Percentiles rank a stretch among this genome's conserved stretches.
Evolutionary conservation across 2,113 vertebrate genomes (phyloP).

Genomic region (Percina caprodes): DNA sequence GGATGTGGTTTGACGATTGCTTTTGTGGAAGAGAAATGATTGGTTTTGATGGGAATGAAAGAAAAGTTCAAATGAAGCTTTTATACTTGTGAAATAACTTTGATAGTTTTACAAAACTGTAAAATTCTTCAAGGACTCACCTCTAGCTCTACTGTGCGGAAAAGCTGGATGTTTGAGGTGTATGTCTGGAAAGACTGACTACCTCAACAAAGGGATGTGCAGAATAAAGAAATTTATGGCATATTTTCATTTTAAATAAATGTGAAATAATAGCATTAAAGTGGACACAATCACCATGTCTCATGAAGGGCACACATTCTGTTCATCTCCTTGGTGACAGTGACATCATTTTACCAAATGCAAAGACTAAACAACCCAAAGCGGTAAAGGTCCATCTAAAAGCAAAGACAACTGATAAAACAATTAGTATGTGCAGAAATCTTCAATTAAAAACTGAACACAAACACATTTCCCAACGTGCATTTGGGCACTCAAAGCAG

Average conservation of each 20-base stretch:
- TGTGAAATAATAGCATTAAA: background rate
- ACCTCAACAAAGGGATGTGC: constrained; percentile 9
- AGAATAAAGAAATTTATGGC: constrained; percentile 9
- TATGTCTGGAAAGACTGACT: constrained; percentile 9
- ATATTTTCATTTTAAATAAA: background rate
- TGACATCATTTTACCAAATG: background rate
- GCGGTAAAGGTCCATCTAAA: background rate
- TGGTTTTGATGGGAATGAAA: background rate
- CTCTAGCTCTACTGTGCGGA: background rate
- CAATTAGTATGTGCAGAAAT: background rate
- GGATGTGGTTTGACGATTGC: background rate
- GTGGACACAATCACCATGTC: background rate
- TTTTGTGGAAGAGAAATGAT: background rate
- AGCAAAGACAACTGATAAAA: background rate
- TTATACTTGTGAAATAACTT: background rate
- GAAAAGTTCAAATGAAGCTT: background rate
- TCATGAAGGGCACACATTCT: constrained; percentile 1
- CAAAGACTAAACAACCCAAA: background rate
- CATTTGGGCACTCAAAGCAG: background rate
- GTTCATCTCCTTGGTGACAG: background rate
- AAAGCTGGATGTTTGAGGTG: background rate
- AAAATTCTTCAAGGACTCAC: constrained; percentile 31
- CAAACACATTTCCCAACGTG: background rate
- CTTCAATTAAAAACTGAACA: background rate
- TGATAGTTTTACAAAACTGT: background rate